phyloP scores from a whole-genome alignment of 2,888 invertebrate genomes.

The Ceramica pisi region DNA sequence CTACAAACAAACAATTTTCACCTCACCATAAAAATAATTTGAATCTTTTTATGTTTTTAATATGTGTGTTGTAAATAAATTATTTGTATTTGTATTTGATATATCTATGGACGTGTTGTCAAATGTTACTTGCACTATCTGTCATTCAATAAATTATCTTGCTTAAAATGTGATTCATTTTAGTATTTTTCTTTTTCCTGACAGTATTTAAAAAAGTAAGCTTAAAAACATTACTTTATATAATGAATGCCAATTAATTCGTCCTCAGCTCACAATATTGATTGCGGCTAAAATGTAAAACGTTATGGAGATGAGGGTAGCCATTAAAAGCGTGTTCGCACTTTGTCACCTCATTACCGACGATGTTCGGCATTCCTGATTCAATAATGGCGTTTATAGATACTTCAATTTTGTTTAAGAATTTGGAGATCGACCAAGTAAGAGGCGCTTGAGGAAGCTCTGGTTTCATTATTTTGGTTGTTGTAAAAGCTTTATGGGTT shows the following conservation, averaged over 20 bases:
- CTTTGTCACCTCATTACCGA: constrained; percentile 55
- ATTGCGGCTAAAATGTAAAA: constrained; percentile 38
- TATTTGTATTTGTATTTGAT: no score
- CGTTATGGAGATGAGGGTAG: constrained; percentile 49
- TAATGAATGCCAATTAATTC: constrained; percentile 40
- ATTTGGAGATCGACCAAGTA: not conserved
- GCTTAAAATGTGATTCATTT: no score
- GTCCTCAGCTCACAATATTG: constrained; percentile 33
- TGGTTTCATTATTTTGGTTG: not conserved
- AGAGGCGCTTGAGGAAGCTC: not conserved
- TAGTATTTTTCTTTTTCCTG: not conserved
- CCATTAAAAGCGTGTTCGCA: constrained; percentile 53
- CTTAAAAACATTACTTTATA: not conserved
- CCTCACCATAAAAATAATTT: no score
- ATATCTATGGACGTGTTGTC: no score
- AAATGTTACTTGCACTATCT: no score
- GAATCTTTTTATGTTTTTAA: no score
- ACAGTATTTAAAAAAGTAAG: not conserved
- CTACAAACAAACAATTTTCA: no score
- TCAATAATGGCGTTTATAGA: constrained; percentile 42
- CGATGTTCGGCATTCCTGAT: constrained; percentile 42
- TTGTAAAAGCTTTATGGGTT: not conserved
- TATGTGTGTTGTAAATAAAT: no score
- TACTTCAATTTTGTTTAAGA: constrained; percentile 16
- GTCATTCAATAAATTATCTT: no score